phyloP scores from a whole-genome alignment of 2,113 vertebrate genomes.

The Castor canadensis region DNA sequence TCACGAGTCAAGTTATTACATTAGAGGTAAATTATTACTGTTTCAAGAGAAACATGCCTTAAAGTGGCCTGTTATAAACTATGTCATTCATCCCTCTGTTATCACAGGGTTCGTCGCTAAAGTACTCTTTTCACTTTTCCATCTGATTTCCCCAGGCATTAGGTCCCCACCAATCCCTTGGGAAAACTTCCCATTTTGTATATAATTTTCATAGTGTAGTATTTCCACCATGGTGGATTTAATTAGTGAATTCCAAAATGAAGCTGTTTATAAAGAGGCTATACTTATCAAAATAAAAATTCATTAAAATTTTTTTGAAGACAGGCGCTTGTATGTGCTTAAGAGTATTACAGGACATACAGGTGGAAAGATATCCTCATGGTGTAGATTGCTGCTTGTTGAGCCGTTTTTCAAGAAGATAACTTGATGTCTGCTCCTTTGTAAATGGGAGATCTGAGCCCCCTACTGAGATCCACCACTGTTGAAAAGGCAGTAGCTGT shows the following conservation, averaged over 20 bases:
- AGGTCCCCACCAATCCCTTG: neutral
- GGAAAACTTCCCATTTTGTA: neutral
- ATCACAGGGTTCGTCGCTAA: neutral
- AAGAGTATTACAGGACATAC: neutral
- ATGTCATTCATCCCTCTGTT: neutral
- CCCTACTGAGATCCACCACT: neutral
- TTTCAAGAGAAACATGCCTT: constrained; percentile 1
- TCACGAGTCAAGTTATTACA: constrained; percentile 46
- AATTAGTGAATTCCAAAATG: neutral
- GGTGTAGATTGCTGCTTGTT: neutral
- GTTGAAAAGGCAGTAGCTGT: neutral
- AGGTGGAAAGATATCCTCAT: neutral
- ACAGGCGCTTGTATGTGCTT: neutral
- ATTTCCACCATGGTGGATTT: neutral
- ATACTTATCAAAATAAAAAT: neutral
- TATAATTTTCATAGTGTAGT: neutral
- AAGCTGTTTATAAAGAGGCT: neutral
- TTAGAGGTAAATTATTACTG: neutral
- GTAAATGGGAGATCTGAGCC: neutral
- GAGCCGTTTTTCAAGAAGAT: neutral
- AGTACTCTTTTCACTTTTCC: neutral
- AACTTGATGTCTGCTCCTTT: neutral
- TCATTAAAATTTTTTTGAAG: neutral
- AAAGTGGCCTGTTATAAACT: neutral
- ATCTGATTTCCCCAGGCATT: neutral